phyloP scores from a whole-genome alignment of 2,888 invertebrate genomes.

The Xestoiulus laeticollis region DNA sequence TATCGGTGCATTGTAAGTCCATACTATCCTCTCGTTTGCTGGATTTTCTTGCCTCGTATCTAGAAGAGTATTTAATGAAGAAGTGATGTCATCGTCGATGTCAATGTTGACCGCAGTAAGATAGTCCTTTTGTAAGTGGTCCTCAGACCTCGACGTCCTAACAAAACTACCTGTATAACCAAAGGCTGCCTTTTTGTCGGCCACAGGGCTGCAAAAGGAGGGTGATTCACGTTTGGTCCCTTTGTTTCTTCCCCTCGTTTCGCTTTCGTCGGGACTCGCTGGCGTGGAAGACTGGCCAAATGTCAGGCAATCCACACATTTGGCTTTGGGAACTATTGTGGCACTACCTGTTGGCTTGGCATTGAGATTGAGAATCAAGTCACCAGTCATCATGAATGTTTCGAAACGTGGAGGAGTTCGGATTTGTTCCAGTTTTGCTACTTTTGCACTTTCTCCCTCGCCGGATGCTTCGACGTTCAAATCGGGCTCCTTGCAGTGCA shows the following conservation, averaged over 20 bases:
- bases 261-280: conserved; percentile 45
- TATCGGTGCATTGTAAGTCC: conserved; percentile 90
- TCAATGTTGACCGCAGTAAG: conserved; percentile 89
- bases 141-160: conserved; percentile 89
- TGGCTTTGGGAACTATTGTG: conserved; percentile 54
- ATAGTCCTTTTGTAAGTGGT: conserved; percentile 85
- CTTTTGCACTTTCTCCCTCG: conserved; percentile 47
- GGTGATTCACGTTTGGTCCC: conserved; percentile 56
- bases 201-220: conserved; percentile 57
- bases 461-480: conserved; percentile 45
- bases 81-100: conserved; percentile 91
- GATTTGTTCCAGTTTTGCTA: conserved; percentile 49
- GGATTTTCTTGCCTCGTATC: conserved; percentile 70
- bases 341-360: conserved; percentile 53
- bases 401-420: conserved; percentile 70
- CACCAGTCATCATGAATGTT: conserved; percentile 98
- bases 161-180: conserved; percentile 72
- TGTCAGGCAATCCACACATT: conserved; percentile 54
- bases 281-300: conserved; percentile 56
- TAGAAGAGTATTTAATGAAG: conserved; percentile 88
- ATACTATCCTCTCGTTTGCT: conserved; percentile 79
- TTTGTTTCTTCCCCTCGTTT: conserved; percentile 45
- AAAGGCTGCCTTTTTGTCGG: conserved; percentile 57
- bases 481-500: conserved; percentile 48
- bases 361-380: conserved; percentile 86